Percentiles rank a stretch among this genome's conserved stretches.
These are phyloP conservation scores for Ophraella communa DNA, from an alignment of 2,888 invertebrate genomes.

Conservation along the genomic window DNA sequence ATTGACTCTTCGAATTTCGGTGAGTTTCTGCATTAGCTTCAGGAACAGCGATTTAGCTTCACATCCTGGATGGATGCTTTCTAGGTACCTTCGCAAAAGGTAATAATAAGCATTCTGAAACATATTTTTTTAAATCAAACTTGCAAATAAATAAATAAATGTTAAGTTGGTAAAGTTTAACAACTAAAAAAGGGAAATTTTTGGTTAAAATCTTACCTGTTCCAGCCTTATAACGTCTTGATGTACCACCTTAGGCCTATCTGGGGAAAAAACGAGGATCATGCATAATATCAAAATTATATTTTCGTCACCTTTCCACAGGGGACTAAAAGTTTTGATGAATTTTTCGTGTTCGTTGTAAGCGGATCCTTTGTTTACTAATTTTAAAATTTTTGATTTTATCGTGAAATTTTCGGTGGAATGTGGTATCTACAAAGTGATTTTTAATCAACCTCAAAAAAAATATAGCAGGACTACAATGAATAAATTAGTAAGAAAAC, in stretches of 20 bases:
- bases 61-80: conserved; percentile 83
- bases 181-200: no score
- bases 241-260: conserved; percentile 80
- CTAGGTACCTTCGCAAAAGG: conserved; percentile 81
- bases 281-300: conserved; percentile 91
- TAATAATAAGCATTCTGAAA: conserved; percentile 89
- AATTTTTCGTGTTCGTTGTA: conserved; percentile 88
- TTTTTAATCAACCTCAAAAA: no score
- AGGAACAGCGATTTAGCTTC: conserved; percentile 88
- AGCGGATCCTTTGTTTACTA: conserved; percentile 82
- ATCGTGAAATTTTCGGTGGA: conserved; percentile 79
- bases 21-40: conserved; percentile 88
- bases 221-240: conserved; percentile 84
- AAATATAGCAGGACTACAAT: no score
- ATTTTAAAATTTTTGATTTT: conserved; percentile 87
- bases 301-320: conserved; percentile 86
- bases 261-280: conserved; percentile 88
- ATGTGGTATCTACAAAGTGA: conserved; percentile 84
- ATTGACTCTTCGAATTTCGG: conserved; percentile 86
- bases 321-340: conserved; percentile 82
- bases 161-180: no score
- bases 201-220: conserved; percentile 66
- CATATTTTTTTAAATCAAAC: conserved; percentile 40
- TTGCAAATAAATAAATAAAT: neutral
- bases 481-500: neutral